Base-by-base conservation (phyloP, 2,797 vertebrate genomes). In the Argyrosomus regius region DNA sequence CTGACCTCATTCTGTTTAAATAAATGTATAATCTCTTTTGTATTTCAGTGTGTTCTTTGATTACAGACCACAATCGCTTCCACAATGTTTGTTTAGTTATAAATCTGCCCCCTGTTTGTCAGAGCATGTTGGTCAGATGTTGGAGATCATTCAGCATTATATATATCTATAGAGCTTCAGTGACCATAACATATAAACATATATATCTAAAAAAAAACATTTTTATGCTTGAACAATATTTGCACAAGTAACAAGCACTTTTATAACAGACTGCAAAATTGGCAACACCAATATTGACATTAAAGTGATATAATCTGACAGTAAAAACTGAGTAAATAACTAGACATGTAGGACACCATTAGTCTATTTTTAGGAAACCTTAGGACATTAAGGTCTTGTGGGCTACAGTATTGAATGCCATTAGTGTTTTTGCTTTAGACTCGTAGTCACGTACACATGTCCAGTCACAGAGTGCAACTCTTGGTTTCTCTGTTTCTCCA, bases 401-500 rank as follows among this genome's bases (percentile, higher is more conserved):
- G 35, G 54, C 17, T 52, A 43, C 16, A 72, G 65, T 73, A 62
- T 11, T 84, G 60, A 82, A 72, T 77, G 45, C 31, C 18, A 69
- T 77, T 73, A 69, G 56, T 82, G 69, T 77, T 64, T 72, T 10
- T 62, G 48, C 60, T 81, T 82, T 43, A 69, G 48, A 52, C 52
- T 56, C 60, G 68, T 39, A 67, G 18, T 1, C 71, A 50, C 63
- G 68, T 65, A 75, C 50, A 67, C 53, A 64, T 18, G 75, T 75
- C 49, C 57, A 54, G 60, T 50, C 43, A 57, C 58, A 39, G 58
- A 72, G 54, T 65, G 39, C 58, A 76, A 67, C 54, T 57, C 61
- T 63, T 28, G 73, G 70, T 83, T 81, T 74, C 39, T 46, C 50
- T 22, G 60, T 81, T 78, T 80, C 76, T 72, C 69, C 70, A 48